phyloP scores from a whole-genome alignment of 23 tunicate genomes.

The Clavelina lepadiformis region DNA sequence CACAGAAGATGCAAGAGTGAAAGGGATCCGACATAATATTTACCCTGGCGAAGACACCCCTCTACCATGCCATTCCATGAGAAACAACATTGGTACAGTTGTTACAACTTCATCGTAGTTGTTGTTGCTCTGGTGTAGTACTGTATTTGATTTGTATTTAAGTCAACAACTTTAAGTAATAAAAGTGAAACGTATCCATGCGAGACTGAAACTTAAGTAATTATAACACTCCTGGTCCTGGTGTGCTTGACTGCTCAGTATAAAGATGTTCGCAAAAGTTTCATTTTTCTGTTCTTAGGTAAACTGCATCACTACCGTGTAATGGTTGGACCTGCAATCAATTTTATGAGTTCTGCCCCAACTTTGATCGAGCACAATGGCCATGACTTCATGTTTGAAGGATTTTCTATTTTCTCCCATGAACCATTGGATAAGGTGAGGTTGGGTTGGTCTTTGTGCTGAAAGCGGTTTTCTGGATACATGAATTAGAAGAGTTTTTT shows the following conservation, averaged over 20 bases:
- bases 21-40: slow-evolving; percentile 87
- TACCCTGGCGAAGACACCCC: slow-evolving; percentile 88
- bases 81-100: slow-evolving; percentile 62
- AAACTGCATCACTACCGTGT: slow-evolving; percentile 92
- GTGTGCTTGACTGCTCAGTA: too few species aligned
- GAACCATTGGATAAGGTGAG: slow-evolving; percentile 47
- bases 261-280: background rate
- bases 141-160: slow-evolving; percentile 2
- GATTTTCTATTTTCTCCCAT: slow-evolving; percentile 89
- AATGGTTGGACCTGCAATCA: slow-evolving; percentile 71
- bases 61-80: slow-evolving; percentile 42
- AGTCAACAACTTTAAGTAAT: background rate
- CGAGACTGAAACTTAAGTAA: too few species aligned
- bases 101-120: background rate
- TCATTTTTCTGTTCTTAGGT: slow-evolving; percentile 17
- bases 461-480: too few species aligned
- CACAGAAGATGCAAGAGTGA: slow-evolving; percentile 22
- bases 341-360: slow-evolving; percentile 54
- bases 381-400: slow-evolving; percentile 78
- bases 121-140: background rate
- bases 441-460: too few species aligned
- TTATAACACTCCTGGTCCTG: background rate
- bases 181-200: too few species aligned
- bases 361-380: slow-evolving; percentile 66
- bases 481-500: too few species aligned